phyloP scores from a whole-genome alignment of 2,113 vertebrate species.

The Pachyramphus minor region DNA sequence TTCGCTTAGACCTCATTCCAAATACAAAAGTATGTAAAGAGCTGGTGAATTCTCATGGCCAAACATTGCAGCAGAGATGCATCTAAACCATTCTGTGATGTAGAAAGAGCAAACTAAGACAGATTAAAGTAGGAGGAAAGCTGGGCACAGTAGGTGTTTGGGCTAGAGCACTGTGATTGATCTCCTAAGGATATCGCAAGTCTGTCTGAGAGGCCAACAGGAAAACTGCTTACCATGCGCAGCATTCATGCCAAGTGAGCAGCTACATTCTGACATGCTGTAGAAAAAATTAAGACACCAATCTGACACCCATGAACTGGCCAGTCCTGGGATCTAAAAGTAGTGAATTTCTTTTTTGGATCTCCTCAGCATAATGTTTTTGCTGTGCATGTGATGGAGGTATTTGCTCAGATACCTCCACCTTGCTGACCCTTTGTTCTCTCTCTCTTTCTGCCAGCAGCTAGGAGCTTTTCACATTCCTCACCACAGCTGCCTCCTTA shows the following conservation, averaged over 20 bases:
- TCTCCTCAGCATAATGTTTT: not conserved
- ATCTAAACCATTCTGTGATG: not conserved
- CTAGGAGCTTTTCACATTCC: not conserved
- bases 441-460: not conserved
- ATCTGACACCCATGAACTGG: not conserved
- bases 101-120: not conserved
- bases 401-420: not conserved
- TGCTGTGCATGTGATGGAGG: fast-evolving
- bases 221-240: not conserved
- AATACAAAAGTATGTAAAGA: not conserved
- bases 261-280: not conserved
- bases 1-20: not conserved
- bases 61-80: not conserved
- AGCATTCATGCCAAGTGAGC: not conserved
- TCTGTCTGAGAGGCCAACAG: not conserved
- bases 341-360: not conserved
- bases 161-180: not conserved
- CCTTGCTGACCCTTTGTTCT: not conserved
- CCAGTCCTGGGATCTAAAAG: not conserved
- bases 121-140: not conserved
- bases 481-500: not conserved
- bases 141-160: not conserved
- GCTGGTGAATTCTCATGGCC: not conserved
- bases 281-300: not conserved
- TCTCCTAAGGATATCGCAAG: not conserved